Percentiles rank a stretch among this genome's conserved stretches.
These are phyloP conservation scores for Phylloscopus trochiloides DNA, from an alignment of 2,113 vertebrate genomes.

Conservation along the genomic window DNA sequence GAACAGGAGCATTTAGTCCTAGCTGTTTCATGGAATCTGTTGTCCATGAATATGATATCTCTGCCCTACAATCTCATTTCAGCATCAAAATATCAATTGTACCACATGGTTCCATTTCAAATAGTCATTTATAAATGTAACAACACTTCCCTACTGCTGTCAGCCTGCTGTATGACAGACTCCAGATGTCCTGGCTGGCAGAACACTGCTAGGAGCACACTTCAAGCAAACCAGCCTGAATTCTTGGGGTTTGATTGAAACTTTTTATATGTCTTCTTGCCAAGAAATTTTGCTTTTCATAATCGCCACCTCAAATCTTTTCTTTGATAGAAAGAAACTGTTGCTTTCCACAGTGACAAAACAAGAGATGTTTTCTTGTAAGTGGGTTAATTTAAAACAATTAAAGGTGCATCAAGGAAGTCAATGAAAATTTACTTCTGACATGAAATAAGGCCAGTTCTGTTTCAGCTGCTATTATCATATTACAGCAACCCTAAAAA, in stretches of 20 bases:
- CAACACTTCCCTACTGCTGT: not conserved
- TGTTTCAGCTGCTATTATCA: not conserved
- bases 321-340: not conserved
- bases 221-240: not conserved
- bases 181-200: not conserved
- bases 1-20: not conserved
- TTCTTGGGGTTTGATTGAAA: not conserved
- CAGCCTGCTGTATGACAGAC: not conserved
- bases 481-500: not conserved
- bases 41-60: not conserved
- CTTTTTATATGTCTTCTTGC: not conserved
- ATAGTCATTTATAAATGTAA: not conserved
- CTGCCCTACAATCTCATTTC: not conserved
- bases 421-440: not conserved
- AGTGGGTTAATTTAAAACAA: not conserved
- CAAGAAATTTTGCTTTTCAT: not conserved
- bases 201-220: not conserved
- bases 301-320: not conserved
- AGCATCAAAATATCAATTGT: not conserved
- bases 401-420: not conserved
- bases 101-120: not conserved
- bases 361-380: not conserved
- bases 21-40: not conserved
- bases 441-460: not conserved
- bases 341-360: not conserved